phyloP scores from a whole-genome alignment of 2,888 invertebrate genomes.

The Epiblema foenella region DNA sequence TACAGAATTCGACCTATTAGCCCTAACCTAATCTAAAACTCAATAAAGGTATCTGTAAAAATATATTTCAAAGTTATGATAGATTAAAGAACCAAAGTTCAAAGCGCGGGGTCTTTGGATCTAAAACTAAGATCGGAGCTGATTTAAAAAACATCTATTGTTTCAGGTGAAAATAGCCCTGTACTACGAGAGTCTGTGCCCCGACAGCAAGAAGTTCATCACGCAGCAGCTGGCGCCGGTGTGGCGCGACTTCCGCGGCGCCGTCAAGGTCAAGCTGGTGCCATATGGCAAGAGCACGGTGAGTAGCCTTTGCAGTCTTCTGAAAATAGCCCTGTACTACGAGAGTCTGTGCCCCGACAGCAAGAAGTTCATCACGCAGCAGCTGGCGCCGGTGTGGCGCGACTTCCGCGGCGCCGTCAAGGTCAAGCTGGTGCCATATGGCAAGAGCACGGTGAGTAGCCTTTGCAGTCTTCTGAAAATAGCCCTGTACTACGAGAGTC shows the following conservation, averaged over 20 bases:
- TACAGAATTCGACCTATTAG: too few relatives aligned
- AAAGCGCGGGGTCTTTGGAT: too few relatives aligned
- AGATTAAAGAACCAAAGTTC: too few relatives aligned
- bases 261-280: neutral
- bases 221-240: too few relatives aligned
- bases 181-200: too few relatives aligned
- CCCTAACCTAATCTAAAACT: too few relatives aligned
- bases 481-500: slow-evolving; percentile 89
- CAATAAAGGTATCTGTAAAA: too few relatives aligned
- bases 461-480: slow-evolving; percentile 73
- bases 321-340: slow-evolving; percentile 88
- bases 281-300: slow-evolving; percentile 90
- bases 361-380: too few relatives aligned
- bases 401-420: slow-evolving; percentile 64
- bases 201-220: too few relatives aligned
- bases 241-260: slow-evolving; percentile 71
- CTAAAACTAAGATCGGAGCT: too few relatives aligned
- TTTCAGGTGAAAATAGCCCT: slow-evolving; percentile 66
- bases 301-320: slow-evolving; percentile 56
- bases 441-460: slow-evolving; percentile 84
- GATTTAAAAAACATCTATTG: neutral
- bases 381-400: slow-evolving; percentile 85
- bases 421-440: slow-evolving; percentile 80
- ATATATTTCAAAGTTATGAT: too few relatives aligned
- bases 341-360: slow-evolving; percentile 91